phyloP scores from a whole-genome alignment of 2,113 vertebrate genomes.

The Sinocyclocheilus grahami region DNA sequence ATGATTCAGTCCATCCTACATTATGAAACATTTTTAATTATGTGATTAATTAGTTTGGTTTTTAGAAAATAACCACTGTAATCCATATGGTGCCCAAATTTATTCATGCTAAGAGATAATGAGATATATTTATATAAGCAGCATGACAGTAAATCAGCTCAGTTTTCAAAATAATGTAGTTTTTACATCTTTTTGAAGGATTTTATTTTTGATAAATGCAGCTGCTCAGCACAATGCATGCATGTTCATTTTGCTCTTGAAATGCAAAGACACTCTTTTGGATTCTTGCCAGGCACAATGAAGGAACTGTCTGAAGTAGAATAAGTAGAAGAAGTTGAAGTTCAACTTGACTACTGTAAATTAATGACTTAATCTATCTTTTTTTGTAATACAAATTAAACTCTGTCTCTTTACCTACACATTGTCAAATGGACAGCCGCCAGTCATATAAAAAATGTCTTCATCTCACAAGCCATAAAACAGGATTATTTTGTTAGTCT shows the following conservation, averaged over 20 bases:
- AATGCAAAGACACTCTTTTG: background rate
- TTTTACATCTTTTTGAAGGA: background rate
- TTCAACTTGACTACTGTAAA: too few relatives aligned
- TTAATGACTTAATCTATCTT: too few relatives aligned
- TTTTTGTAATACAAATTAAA: too few relatives aligned
- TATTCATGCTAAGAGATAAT: conserved; percentile 20
- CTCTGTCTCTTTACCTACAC: too few relatives aligned
- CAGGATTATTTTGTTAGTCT: background rate
- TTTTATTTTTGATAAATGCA: background rate
- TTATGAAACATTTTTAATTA: conserved; percentile 58
- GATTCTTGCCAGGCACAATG: background rate
- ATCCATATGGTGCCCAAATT: conserved; percentile 17
- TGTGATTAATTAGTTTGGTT: conserved; percentile 51
- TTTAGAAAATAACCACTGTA: conserved; percentile 65
- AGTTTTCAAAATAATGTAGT: background rate
- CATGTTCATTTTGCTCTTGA: background rate
- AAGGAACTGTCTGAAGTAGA: too few relatives aligned
- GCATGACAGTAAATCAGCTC: background rate
- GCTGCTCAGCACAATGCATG: background rate
- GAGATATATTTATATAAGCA: conserved; percentile 7
- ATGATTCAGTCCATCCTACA: conserved; percentile 64
- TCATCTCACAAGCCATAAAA: background rate
- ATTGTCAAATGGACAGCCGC: too few relatives aligned
- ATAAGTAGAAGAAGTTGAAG: too few relatives aligned
- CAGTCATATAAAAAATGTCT: background rate